Percentiles rank a stretch among this genome's conserved stretches.
Conservation (phyloP, 2,113 vertebrate genomes). For the Poeciliopsis prolifica region DNA sequence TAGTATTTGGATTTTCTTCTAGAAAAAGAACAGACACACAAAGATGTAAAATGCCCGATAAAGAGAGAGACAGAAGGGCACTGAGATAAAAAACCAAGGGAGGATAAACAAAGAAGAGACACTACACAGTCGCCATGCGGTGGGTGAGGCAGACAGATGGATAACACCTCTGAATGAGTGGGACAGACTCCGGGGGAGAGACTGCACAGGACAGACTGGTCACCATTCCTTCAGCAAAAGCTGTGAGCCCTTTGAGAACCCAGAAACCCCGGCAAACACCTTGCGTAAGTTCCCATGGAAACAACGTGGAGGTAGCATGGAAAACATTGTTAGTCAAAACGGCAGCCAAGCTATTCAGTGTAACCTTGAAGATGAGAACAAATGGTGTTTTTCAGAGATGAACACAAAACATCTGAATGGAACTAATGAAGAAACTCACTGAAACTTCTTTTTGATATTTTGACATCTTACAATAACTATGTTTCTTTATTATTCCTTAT, state of each 20-base stretch:
- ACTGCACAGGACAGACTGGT: slow-evolving; percentile 36
- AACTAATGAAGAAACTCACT: not conserved
- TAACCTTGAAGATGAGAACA: slow-evolving; percentile 55
- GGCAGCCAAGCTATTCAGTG: slow-evolving; percentile 27
- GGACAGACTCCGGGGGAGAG: slow-evolving; percentile 24
- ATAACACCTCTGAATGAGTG: slow-evolving; percentile 23
- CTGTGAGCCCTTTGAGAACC: slow-evolving; percentile 47
- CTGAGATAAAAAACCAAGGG: not conserved
- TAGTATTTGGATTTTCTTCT: not conserved
- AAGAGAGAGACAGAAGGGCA: slow-evolving; percentile 21
- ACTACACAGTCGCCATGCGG: not conserved
- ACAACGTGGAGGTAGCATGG: slow-evolving; percentile 43
- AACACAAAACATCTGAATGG: slow-evolving; percentile 3
- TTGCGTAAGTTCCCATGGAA: slow-evolving; percentile 70
- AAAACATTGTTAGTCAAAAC: slow-evolving; percentile 42
- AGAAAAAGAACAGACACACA: not conserved
- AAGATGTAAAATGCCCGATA: not conserved
- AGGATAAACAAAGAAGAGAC: not conserved
- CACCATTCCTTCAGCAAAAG: slow-evolving; percentile 34
- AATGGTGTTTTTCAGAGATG: slow-evolving; percentile 26
- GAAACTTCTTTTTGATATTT: not conserved
- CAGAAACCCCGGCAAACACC: slow-evolving; percentile 40
- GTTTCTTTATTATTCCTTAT: not conserved
- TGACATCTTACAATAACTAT: not conserved
- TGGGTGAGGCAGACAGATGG: slow-evolving; percentile 26